Evolutionary conservation across 2,113 vertebrate species (phyloP).

Genomic region (Gymnogyps californianus): DNA sequence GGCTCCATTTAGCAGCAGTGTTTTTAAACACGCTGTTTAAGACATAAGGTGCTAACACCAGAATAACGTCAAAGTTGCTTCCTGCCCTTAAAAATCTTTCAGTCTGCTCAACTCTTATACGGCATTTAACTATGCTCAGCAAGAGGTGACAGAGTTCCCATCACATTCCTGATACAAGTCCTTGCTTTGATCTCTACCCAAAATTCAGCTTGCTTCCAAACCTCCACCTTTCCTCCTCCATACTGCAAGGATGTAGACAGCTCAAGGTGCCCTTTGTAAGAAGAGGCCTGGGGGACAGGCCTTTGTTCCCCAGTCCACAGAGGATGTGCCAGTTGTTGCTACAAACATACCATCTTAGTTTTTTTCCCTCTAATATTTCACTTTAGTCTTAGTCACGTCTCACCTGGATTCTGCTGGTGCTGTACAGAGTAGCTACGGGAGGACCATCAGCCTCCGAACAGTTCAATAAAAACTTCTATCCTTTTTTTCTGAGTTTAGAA

Average conservation of each 20-base stretch:
- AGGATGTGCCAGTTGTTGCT: background rate
- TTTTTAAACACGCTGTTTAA: background rate
- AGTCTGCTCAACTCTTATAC: background rate
- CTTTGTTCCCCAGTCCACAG: fast-evolving
- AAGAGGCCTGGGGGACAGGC: background rate
- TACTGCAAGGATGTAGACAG: background rate
- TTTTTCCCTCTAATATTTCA: background rate
- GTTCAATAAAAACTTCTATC: background rate
- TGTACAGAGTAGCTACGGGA: background rate
- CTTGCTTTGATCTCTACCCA: background rate
- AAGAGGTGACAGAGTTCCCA: background rate
- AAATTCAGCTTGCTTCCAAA: background rate
- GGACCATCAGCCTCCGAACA: background rate
- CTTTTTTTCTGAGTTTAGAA: background rate
- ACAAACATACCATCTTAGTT: background rate
- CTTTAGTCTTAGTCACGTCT: background rate
- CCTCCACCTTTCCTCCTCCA: background rate
- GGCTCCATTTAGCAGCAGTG: background rate
- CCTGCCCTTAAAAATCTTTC: background rate
- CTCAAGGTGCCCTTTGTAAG: background rate
- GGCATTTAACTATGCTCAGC: background rate
- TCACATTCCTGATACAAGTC: background rate
- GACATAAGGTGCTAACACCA: background rate
- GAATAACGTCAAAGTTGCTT: background rate
- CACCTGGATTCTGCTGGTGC: fast-evolving